Base-by-base conservation (phyloP, 2,113 vertebrate species). In the Benthochromis sp. region DNA sequence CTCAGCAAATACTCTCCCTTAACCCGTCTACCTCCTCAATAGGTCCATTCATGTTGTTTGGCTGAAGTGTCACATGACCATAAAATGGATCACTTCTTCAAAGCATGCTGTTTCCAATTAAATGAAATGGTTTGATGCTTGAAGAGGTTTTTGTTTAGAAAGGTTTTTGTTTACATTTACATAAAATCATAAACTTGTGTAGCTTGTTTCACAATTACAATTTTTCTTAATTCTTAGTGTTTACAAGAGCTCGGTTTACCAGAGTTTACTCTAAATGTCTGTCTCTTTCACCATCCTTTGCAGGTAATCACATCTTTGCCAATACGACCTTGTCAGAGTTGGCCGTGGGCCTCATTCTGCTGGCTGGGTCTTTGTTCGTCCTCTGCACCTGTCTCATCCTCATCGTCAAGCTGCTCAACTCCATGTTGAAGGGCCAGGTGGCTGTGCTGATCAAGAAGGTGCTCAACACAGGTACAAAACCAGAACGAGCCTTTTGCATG, bases 331-430 rank as follows among this genome's bases (percentile, higher is more conserved):
- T 99, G 47, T 95, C 97, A 0, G 98, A 99, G 93, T 87, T 97
- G 38, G 97, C 95, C 0, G 95, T 99, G 3, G 99, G 99, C 4
- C 94, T 97, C 92, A 99, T 99, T 40, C 96, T 99, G 3, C 96
- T 99, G 73, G 95, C 94, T 2, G 8, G 95, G 57, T 98, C 98
- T 5, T 84, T 99, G 91, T 19, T 98, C 7, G 79, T 97, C 82
- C 96, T 99, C 55, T 99, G 98, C 36, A 95, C 96, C 79, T 99
- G 98, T 93, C 96, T 99, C 93, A 96, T 99, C 90, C 92, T 97
- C 88, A 99, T 99, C 0, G 99, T 99, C 93, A 99, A 99, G 92
- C 92, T 99, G 36, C 96, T 99, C 88, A 98, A 98, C 95, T 99
- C 98, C 12, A 97, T 99, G 96, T 97, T 99, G 63, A 97, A 97